Evolutionary conservation across 2,113 vertebrate genomes (phyloP), one percentile per base, ranked within the genome.

Genomic region (Propithecus coquereli): DNA sequence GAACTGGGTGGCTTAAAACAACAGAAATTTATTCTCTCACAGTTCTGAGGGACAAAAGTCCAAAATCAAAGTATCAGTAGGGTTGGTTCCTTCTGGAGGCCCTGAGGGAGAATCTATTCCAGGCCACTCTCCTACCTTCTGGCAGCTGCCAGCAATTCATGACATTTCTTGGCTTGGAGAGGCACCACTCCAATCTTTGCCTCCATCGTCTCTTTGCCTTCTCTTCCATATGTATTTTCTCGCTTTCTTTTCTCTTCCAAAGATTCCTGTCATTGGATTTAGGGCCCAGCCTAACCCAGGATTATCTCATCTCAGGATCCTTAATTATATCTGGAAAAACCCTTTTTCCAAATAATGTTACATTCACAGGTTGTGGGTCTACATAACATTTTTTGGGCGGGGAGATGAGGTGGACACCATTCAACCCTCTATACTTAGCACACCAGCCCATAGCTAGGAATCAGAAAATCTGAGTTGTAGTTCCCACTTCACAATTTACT

Each of bases 321-420:
- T 92, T 27, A 84, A 57, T n/a, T 40, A 76, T 25, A 71, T 63
- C 18, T 43, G 43, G 37, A 82, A 81, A 30, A 43, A 25, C 45
- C 17, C n/a, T 8, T 47, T 25, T 30, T 76, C 61, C 9, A 57
- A 68, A 45, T 37, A 88, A n/a, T 34, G 12, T 73, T 20, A 34
- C 27, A 0, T 83, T 43, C 30, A 20, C 50, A 47, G 63, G 34
- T 47, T 57, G 66, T 47, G 50, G 8, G 8, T 12, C 8, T 25
- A 61, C 34, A 32, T 50, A 13, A 37, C 22, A 50, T 47, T 59
- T n/a, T 65, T 43, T n/a, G n/a, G 40, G 40, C 3, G 27, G 22
- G 4, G 47, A 10, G 45, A 2, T 11, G 2, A 3, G 0, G 6
- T 43, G 10, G 50, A 30, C 37, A n/a, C 6, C 52, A 23, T 71